Conservation (phyloP, 2,888 invertebrate species). For the Onthophagus sagittarius region DNA sequence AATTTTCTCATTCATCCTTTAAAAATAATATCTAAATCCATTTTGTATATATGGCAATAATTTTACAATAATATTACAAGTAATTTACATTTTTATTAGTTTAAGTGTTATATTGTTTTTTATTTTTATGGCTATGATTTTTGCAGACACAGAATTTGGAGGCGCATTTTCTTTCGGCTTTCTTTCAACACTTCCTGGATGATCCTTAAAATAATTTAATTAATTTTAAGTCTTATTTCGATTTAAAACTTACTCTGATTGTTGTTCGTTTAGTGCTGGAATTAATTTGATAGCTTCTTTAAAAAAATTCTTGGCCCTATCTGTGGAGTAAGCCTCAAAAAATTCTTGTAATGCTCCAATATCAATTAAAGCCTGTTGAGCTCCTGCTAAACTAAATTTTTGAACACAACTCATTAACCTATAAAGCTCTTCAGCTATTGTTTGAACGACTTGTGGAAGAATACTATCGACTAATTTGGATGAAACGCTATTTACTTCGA, state of each 20-base stretch:
- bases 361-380: conserved; percentile 77
- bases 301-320: conserved; percentile 67
- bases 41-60: not conserved
- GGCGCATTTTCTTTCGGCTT: conserved; percentile 63
- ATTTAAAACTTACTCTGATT: conserved; percentile 33
- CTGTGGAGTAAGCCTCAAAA: conserved; percentile 60
- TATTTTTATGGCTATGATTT: conserved; percentile 20
- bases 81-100: not conserved
- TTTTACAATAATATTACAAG: not conserved
- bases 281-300: conserved; percentile 77
- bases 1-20: too few species aligned
- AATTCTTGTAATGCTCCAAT: conserved; percentile 65
- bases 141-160: conserved; percentile 63
- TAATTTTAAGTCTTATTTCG: not conserved
- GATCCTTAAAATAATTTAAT: conserved; percentile 44
- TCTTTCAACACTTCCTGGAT: conserved; percentile 61
- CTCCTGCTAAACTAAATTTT: conserved; percentile 65
- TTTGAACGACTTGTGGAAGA: conserved; percentile 77
- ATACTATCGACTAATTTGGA: conserved; percentile 72
- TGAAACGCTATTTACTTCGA: conserved; percentile 75
- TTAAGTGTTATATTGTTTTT: not conserved
- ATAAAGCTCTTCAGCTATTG: conserved; percentile 88
- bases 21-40: too few species aligned
- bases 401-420: conserved; percentile 79
- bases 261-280: conserved; percentile 61